Evolutionary conservation across 2,888 invertebrate genomes (phyloP), one percentile per base, ranked within the genome.

Genomic region (Drosophila birchii): DNA sequence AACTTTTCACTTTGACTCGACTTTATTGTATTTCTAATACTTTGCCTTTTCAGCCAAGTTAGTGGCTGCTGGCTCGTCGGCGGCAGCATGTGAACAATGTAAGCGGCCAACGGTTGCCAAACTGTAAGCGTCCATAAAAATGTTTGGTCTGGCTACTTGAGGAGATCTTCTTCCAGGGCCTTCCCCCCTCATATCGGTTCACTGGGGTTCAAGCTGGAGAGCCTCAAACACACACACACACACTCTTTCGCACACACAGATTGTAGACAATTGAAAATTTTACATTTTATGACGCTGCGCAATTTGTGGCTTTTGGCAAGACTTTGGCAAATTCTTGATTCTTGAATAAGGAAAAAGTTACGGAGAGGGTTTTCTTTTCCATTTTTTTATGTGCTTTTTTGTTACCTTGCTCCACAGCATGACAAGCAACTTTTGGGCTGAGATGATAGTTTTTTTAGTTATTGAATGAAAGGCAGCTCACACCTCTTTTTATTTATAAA

Each of bases 1-100:
- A 88, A 88, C 88, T 88, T 88, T 88, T 88, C 85, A 90, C 88
- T 88, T 88, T 90, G 88, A 90, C 82, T 88, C 79, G 82, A 85
- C 87, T 90, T 90, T 88, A 90, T 90, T 89, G 89, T 89, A 81
- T 89, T 88, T 88, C 88, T 90, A 88, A 88, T 88, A 89, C 87
- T 88, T 89, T 88, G 81, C 79, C 80, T 68, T 82, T 86, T 80
- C 86, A 89, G 86, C 88, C 84, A 84, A 84, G 68, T 84, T 86
- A 72, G 79, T 78, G 62, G 73, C 87, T 76, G 20, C 18, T 41
- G 41, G 6, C 43, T 43, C 20, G 20, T 47, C 69, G 57, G 49
- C 61, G 58, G 78, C 86, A 83, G 83, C 88, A 86, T 80, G 89
- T 85, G 90, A 86, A 88, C 88, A 86, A 86, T 86, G 83, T 82